Base-by-base conservation (phyloP, 2,888 invertebrate genomes). In the Erynnis tages region DNA sequence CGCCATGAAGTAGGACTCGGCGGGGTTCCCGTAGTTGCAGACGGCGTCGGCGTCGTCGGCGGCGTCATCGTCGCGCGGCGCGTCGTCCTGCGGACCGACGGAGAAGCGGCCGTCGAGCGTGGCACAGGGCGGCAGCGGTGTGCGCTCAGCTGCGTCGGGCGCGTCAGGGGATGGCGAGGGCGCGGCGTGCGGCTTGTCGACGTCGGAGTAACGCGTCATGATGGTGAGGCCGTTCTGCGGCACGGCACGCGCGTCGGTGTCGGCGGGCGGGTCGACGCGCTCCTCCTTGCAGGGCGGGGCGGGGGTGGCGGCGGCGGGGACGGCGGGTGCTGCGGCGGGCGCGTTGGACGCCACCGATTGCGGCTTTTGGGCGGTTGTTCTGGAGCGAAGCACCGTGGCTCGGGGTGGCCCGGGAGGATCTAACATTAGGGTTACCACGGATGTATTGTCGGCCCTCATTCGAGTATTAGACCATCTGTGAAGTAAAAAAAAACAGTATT, bases 401-500 rank as follows among this genome's bases (percentile, higher is more conserved):
- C 93, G 91, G 8, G 95, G 94, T 4, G 94, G 96, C 0, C 96
- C 96, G 0, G 96, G 95, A 35, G 97, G 97, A 83, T 98, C 97
- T 56, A 98, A 88, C 93, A 98, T 95, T 13, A 98, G 90, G 0
- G 96, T 90, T 13, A 99, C 96, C 37, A 97, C 98, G 8, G 97
- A 97, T 0, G 98, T 97, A 79, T 99, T 99, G 81, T 99, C 99
- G 0, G 99, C 98, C 29, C 98, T 92, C 91, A 98, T 93, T 71
- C 94, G 92, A 4, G 96, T 94, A 40, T 91, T 91, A 13, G 93
- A 92, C 98, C 98, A 99, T 50, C 93, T 92, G 65, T 0, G 62
- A 69, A 35, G 14, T 14, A 48, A 50, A 34, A 1, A 10, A 34
- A n/a, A 13, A 47, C 25, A n/a, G 8, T 40, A n/a, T 13, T 21